Conservation (phyloP, 2,113 vertebrate species). For the Pteruthius melanotis region DNA sequence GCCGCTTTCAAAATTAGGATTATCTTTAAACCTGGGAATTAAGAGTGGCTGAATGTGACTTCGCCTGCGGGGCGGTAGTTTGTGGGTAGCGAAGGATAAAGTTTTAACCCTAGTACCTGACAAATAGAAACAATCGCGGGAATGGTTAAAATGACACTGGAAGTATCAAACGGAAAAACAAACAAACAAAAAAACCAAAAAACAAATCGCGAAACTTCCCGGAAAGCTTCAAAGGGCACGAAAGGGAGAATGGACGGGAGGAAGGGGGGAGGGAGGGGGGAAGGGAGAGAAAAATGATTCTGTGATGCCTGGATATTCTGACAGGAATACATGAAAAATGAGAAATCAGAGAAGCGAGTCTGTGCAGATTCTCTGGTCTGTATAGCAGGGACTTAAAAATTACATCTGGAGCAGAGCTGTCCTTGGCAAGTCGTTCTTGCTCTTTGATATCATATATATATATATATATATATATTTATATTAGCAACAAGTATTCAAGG, state of each 20-base stretch:
- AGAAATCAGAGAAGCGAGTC: background rate
- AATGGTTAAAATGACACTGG: background rate
- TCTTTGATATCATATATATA: background rate
- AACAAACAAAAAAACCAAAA: background rate
- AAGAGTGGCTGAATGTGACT: background rate
- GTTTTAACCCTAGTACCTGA: slow-evolving; percentile 8
- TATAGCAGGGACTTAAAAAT: background rate
- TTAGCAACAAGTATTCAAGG: slow-evolving; percentile 70
- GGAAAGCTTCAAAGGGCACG: background rate
- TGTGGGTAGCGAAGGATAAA: background rate
- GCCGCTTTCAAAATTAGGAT: slow-evolving; percentile 41
- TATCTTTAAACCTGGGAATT: slow-evolving; percentile 28
- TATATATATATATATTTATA: background rate
- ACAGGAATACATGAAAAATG: background rate
- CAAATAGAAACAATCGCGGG: background rate
- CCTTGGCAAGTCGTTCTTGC: background rate
- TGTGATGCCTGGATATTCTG: background rate
- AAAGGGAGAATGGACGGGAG: fast-evolving
- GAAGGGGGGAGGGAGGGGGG: too few species aligned
- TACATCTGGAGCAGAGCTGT: background rate
- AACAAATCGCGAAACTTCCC: background rate
- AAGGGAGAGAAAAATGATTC: background rate
- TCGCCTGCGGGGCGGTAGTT: background rate
- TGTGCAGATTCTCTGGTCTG: background rate
- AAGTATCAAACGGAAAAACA: background rate